phyloP scores from a whole-genome alignment of 2,888 invertebrate species.

The Aproaerema taeniolella region DNA sequence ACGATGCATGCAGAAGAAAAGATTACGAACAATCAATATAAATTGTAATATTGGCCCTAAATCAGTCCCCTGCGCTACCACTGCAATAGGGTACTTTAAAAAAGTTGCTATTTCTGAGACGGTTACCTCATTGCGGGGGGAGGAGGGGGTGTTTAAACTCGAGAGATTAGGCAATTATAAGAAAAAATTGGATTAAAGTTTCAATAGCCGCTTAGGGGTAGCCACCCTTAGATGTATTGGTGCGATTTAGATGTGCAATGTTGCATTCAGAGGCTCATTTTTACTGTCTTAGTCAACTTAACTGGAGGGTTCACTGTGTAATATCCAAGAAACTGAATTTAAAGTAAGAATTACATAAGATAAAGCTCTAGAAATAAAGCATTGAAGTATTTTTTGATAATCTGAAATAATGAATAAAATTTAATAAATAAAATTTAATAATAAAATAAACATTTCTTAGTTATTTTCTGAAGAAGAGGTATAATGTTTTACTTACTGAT shows the following conservation, averaged over 20 bases:
- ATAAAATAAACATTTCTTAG: too few species aligned
- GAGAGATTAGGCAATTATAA: slow-evolving; percentile 64
- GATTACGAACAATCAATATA: slow-evolving; percentile 60
- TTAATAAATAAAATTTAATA: too few species aligned
- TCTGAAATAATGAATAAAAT: too few species aligned
- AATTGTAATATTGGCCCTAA: slow-evolving; percentile 49
- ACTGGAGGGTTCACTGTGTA: not conserved
- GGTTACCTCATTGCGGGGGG: slow-evolving; percentile 48
- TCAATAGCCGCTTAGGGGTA: slow-evolving; percentile 23
- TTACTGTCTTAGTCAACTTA: not conserved
- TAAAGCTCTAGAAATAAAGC: too few species aligned
- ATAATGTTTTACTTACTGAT: too few species aligned
- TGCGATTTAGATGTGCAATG: slow-evolving; percentile 13
- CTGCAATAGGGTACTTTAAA: slow-evolving; percentile 41
- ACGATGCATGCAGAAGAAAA: slow-evolving; percentile 45
- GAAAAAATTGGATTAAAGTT: slow-evolving; percentile 48
- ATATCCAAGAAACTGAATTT: too few species aligned
- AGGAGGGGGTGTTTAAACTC: slow-evolving; percentile 43
- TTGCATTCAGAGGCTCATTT: slow-evolving; percentile 4
- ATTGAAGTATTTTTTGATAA: too few species aligned
- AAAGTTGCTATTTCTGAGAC: slow-evolving; percentile 67
- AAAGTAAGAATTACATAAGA: too few species aligned
- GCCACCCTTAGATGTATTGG: slow-evolving; percentile 7
- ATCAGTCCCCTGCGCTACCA: slow-evolving; percentile 44
- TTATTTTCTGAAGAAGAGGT: too few species aligned